phyloP scores from a whole-genome alignment of 2,888 invertebrate species.

The Xylocampa areola region DNA sequence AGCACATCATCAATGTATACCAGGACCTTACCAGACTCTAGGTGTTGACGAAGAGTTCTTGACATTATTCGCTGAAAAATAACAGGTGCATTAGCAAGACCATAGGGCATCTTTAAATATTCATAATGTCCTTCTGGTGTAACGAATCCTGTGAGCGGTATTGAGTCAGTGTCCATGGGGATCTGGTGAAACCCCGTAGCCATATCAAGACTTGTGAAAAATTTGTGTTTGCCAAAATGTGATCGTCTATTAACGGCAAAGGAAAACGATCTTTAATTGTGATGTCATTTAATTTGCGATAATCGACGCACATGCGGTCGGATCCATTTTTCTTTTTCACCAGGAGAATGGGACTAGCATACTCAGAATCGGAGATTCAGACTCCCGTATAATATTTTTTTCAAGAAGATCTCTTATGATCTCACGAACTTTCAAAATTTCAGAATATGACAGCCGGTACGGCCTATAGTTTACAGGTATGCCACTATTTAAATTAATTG shows the following conservation, averaged over 20 bases:
- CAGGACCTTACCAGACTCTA: constrained; percentile 4
- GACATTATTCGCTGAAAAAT: neutral
- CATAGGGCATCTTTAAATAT: constrained; percentile 3
- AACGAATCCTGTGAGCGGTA: neutral
- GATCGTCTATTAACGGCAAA: too few species aligned
- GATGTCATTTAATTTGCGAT: constrained; percentile 37
- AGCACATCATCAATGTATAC: constrained; percentile 7
- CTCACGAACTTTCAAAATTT: too few species aligned
- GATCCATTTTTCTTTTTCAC: constrained; percentile 50
- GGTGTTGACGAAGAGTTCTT: neutral
- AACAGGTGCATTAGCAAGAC: neutral
- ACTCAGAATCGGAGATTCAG: too few species aligned
- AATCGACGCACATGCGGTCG: too few species aligned
- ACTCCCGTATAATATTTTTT: too few species aligned
- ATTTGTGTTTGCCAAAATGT: neutral
- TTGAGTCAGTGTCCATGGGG: neutral
- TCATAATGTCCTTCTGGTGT: too few species aligned
- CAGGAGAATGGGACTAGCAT: too few species aligned
- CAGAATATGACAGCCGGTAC: too few species aligned
- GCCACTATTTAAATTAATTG: constrained; percentile 45
- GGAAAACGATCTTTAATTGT: constrained; percentile 54
- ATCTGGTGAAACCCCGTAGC: constrained; percentile 3
- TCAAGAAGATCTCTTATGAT: too few species aligned
- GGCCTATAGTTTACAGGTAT: constrained; percentile 51
- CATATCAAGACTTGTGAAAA: constrained; percentile 9